phyloP scores from a whole-genome alignment of 2,797 vertebrate species.

The Chelon labrosus region DNA sequence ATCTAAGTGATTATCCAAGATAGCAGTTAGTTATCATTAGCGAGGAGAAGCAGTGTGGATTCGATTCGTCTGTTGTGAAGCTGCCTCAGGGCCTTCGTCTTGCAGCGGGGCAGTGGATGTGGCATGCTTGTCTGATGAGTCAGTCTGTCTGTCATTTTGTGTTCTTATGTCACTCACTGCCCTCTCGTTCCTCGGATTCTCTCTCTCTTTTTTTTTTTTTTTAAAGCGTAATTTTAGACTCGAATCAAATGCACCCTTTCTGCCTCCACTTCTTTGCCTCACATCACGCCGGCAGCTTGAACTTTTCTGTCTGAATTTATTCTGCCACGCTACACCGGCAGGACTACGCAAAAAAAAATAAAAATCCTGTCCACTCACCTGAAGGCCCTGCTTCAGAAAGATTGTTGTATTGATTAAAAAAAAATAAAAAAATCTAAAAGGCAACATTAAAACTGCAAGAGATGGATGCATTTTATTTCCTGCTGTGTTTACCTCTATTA shows the following conservation, averaged over 20 bases:
- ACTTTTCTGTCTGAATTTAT: constrained; percentile 30
- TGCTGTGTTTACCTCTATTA: constrained; percentile 9
- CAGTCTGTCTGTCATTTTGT: constrained; percentile 63
- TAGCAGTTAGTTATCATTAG: constrained; percentile 71
- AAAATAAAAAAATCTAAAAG: constrained; percentile 24
- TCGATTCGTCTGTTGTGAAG: constrained; percentile 62
- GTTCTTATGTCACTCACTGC: constrained; percentile 45
- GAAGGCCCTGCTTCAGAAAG: not conserved
- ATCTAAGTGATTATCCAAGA: constrained; percentile 67
- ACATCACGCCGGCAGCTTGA: constrained; percentile 24
- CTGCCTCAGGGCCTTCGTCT: constrained; percentile 50
- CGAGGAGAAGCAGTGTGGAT: constrained; percentile 42
- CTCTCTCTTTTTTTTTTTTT: not conserved
- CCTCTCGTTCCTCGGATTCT: constrained; percentile 23
- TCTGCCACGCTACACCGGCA: constrained; percentile 10
- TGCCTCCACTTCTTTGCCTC: constrained; percentile 18
- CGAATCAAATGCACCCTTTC: constrained; percentile 26
- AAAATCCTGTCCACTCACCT: constrained; percentile 24
- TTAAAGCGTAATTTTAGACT: constrained; percentile 38
- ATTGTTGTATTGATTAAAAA: not conserved
- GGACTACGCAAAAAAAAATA: not conserved
- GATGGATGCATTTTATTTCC: constrained; percentile 11
- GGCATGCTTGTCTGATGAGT: constrained; percentile 65
- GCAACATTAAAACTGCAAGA: constrained; percentile 16
- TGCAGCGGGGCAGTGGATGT: constrained; percentile 38